Percentiles rank a stretch among this genome's conserved stretches.
Evolutionary conservation across 2,888 invertebrate genomes (phyloP).

Genomic region (Stenolophus ochropezus): DNA sequence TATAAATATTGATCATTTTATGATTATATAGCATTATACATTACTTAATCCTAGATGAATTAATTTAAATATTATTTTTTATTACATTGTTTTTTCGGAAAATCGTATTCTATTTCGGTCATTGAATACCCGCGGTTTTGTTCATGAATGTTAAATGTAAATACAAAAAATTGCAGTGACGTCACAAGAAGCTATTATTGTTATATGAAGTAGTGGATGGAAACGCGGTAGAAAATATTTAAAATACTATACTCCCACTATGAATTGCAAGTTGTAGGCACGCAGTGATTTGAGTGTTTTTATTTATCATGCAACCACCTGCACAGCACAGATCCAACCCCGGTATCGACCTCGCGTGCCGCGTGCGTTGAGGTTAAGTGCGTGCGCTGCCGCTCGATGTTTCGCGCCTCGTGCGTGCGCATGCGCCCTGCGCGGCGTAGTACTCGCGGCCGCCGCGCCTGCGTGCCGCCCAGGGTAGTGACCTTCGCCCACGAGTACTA

Average conservation of each 20-base stretch:
- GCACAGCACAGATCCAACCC: not conserved
- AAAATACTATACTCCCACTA: not conserved
- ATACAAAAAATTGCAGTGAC: no score
- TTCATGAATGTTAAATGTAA: no score
- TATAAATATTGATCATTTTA: no score
- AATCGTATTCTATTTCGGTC: no score
- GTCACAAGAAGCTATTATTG: no score
- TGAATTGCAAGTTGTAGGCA: not conserved
- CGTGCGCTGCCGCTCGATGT: constrained; percentile 41
- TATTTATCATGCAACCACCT: not conserved
- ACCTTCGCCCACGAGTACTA: constrained; percentile 10
- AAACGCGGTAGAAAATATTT: not conserved
- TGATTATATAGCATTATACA: no score
- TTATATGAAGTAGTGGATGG: no score
- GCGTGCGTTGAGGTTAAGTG: constrained; percentile 14
- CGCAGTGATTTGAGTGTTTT: not conserved
- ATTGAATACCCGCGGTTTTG: no score
- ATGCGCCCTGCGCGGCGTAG: not conserved
- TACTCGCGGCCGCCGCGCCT: not conserved
- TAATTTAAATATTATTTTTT: no score
- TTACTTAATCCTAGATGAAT: no score
- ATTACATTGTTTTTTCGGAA: no score
- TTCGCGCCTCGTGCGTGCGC: constrained; percentile 23
- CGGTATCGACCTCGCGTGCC: not conserved
- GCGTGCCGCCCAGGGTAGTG: constrained; percentile 8